Percentiles rank a stretch among this genome's conserved stretches.
Conservation (phyloP, 2,797 vertebrate species). For the Urophycis tenuis region DNA sequence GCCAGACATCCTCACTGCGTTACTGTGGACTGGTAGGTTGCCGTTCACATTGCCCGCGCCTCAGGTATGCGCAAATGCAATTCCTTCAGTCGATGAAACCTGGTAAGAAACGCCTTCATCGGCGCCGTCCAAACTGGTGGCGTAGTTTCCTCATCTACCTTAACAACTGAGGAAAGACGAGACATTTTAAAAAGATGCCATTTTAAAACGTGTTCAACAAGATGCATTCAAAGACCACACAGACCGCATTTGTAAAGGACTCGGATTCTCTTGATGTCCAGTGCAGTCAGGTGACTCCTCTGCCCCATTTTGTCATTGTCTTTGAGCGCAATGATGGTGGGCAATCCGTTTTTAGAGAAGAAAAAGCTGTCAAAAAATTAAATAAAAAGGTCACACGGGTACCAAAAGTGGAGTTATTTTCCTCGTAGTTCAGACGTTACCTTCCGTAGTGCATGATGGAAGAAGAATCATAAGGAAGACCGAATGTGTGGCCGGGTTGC, state of each 20-base stretch:
- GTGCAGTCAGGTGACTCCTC: slow-evolving; percentile 32
- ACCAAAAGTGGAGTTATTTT: background rate
- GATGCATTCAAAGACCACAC: background rate
- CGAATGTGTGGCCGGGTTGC: slow-evolving; percentile 19
- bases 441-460: slow-evolving; percentile 69
- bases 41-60: too few relatives aligned
- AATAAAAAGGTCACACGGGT: background rate
- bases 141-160: background rate
- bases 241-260: slow-evolving; percentile 55
- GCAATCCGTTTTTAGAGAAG: slow-evolving; percentile 52
- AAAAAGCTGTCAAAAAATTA: slow-evolving; percentile 19
- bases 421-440: slow-evolving; percentile 31
- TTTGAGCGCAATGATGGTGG: slow-evolving; percentile 42
- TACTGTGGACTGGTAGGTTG: background rate
- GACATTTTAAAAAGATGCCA: background rate
- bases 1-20: background rate
- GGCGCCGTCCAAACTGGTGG: background rate
- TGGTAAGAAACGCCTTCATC: background rate
- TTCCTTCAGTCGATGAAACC: background rate
- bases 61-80: too few relatives aligned
- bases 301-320: slow-evolving; percentile 47
- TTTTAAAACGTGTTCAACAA: background rate
- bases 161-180: background rate
- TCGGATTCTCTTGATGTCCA: slow-evolving; percentile 45
- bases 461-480: slow-evolving; percentile 39